Conservation (phyloP, 2,797 vertebrate species). For the Cottoperca gobio region DNA sequence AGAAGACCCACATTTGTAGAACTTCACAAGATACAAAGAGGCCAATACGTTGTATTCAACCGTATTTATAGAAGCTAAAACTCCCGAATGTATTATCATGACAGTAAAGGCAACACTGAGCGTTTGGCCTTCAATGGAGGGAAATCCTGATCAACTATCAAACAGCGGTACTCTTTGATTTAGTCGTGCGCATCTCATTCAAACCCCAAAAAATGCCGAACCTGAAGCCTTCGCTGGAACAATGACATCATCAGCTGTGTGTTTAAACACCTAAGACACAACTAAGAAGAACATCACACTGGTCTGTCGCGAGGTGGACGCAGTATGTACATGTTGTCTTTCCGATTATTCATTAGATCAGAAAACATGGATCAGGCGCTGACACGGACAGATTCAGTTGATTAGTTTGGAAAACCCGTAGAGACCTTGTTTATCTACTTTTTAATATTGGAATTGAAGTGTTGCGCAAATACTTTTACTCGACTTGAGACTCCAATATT, state of each 20-base stretch:
- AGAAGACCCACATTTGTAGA: not conserved
- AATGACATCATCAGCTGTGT: not conserved
- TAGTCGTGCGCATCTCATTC: not conserved
- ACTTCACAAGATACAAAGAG: not conserved
- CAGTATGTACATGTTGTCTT: too few relatives aligned
- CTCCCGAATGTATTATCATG: not conserved
- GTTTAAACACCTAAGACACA: not conserved
- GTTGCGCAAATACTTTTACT: too few relatives aligned
- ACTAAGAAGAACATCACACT: too few relatives aligned
- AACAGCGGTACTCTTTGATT: not conserved
- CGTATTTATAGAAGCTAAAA: constrained; percentile 3
- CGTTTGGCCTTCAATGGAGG: not conserved
- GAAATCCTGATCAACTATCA: not conserved
- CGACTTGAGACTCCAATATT: too few relatives aligned
- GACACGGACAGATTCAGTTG: too few relatives aligned
- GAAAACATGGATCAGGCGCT: too few relatives aligned
- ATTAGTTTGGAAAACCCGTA: too few relatives aligned
- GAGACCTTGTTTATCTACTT: too few relatives aligned
- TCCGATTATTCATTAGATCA: too few relatives aligned
- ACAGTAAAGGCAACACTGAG: not conserved
- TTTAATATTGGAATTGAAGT: too few relatives aligned
- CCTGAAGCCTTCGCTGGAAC: not conserved
- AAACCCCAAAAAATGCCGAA: not conserved
- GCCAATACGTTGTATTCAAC: not conserved
- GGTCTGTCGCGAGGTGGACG: too few relatives aligned